These are phyloP conservation scores for Exocentrus adspersus DNA, from an alignment of 2,888 invertebrate species.

Conservation along the genomic window DNA sequence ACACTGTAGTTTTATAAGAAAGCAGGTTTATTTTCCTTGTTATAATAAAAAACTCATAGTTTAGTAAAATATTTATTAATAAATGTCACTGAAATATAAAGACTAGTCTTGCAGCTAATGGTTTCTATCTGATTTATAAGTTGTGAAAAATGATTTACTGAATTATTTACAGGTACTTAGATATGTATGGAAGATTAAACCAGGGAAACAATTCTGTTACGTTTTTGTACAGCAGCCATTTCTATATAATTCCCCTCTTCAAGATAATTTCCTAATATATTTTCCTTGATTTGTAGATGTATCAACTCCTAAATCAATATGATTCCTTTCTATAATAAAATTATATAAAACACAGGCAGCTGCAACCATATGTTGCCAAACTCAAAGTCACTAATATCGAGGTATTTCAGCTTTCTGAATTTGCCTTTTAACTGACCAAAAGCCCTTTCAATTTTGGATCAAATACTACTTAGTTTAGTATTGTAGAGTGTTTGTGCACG, in stretches of 20 bases:
- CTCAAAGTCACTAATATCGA: background rate
- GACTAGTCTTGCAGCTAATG: no score
- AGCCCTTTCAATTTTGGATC: conserved; percentile 3
- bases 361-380: background rate
- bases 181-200: no score
- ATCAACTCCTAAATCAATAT: background rate
- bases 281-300: background rate
- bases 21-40: no score
- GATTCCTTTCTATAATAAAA: background rate
- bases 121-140: no score
- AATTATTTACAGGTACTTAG: no score
- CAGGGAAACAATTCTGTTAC: background rate
- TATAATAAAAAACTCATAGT: no score
- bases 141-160: no score
- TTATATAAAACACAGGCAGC: background rate
- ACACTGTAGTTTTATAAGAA: no score
- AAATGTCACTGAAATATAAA: no score
- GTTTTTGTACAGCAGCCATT: background rate
- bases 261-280: background rate
- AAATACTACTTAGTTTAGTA: conserved; percentile 6
- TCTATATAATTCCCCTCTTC: background rate
- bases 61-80: no score
- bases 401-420: conserved; percentile 6
- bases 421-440: background rate
- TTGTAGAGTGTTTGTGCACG: conserved; percentile 4